Percentiles rank a stretch among this genome's conserved stretches.
Conservation (phyloP, 2,113 vertebrate species). For the Ellobius talpinus region DNA sequence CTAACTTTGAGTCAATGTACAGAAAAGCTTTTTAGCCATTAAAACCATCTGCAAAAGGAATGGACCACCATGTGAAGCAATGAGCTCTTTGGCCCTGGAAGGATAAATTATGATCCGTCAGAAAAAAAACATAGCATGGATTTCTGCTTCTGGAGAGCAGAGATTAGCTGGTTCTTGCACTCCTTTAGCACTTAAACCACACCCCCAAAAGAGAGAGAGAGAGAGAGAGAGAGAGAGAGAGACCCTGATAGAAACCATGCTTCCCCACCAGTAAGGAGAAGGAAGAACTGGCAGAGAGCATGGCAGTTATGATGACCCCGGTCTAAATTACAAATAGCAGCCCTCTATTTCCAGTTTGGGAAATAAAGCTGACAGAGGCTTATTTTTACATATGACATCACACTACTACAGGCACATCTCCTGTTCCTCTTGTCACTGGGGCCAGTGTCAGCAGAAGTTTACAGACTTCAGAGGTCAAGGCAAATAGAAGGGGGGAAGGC, state of each 20-base stretch:
- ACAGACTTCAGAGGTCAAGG: slow-evolving; percentile 19
- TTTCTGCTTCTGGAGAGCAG: slow-evolving; percentile 28
- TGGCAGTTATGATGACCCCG: slow-evolving; percentile 34
- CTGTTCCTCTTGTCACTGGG: slow-evolving; percentile 2
- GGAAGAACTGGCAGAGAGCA: not conserved
- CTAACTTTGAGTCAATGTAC: slow-evolving; percentile 42
- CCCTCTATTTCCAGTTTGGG: slow-evolving; percentile 74
- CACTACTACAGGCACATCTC: slow-evolving; percentile 38
- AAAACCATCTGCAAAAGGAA: slow-evolving; percentile 47
- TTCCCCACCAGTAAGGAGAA: slow-evolving; percentile 61
- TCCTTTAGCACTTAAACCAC: slow-evolving; percentile 46
- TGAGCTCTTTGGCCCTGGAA: slow-evolving; percentile 1
- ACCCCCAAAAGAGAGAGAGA: not conserved
- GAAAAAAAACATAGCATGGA: slow-evolving; percentile 31
- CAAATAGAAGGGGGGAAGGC: not conserved
- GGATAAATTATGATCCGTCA: slow-evolving; percentile 36
- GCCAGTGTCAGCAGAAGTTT: slow-evolving; percentile 53
- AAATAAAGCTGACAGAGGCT: slow-evolving; percentile 75
- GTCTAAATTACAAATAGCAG: slow-evolving; percentile 64
- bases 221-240: not conserved
- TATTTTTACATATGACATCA: slow-evolving; percentile 83
- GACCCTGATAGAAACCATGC: slow-evolving; percentile 16
- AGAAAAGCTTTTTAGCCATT: slow-evolving; percentile 38
- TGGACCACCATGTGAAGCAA: not conserved
- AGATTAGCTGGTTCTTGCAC: not conserved